Evolutionary conservation across 64 coral and sea anemone species (phyloP), one percentile per base, ranked within the genome.

Genomic region (Acropora tenuis): DNA sequence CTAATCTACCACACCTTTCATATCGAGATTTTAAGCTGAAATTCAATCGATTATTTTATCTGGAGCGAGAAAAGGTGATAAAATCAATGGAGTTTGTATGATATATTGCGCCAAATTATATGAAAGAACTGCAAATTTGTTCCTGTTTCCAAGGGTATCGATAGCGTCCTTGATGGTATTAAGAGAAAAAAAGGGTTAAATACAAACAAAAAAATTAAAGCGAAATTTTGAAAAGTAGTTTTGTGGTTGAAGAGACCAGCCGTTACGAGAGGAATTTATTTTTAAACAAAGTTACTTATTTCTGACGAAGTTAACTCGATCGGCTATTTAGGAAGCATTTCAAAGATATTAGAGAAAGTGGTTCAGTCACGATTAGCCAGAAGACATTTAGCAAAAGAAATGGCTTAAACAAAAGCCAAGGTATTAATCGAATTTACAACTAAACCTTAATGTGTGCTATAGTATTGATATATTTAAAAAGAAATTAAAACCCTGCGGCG

Each of bases 351-450:
- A 12, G 11, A 15, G 60, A 63, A 63, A 63, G 5, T 20, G 19
- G 40, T 71, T 71, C 30, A 30, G 30, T 30, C 68, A 71, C 19
- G 15, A 81, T 42, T 61, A 19, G 8, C 59, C 12, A 41, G 8
- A 60, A 80, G 16, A 52, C 50, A 11, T 80, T 80, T 59, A 80
- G 49, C 78, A 80, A 58, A 80, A 80, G 78, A 18, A 80, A 1
- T 71, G 20, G 19, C 52, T 80, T 40, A 80, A 80, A 80, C 50
- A 59, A 80, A 80, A 80, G 49, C 6, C 50, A 81, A 42, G 52
- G 79, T 43, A 30, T 60, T 60, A 81, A 81, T 81, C 50, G 79
- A 53, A 42, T 81, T 81, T 63, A 20, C 40, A 60, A 81, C 43
- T 81, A 81, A 41, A 57, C 50, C 79, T 13, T 42, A 81, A 81